phyloP scores from a whole-genome alignment of 2,797 vertebrate genomes.

The Poeciliopsis gracilis region DNA sequence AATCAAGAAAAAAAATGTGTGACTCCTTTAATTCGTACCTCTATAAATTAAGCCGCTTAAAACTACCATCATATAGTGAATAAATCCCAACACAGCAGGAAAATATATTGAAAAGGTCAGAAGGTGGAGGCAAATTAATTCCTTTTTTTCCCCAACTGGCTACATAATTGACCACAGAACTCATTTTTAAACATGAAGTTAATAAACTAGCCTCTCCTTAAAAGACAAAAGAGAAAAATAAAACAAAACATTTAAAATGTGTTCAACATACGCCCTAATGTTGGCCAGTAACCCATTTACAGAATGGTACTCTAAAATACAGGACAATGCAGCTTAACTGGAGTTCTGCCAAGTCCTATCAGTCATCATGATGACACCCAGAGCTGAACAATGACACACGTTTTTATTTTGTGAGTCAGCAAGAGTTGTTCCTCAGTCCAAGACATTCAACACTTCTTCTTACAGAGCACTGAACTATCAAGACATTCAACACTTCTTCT shows the following conservation, averaged over 20 bases:
- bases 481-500: slow-evolving; percentile 3
- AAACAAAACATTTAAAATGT: neutral
- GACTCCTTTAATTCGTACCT: neutral
- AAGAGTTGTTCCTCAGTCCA: slow-evolving; percentile 18
- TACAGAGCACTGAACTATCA: slow-evolving; percentile 3
- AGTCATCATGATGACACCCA: slow-evolving; percentile 48
- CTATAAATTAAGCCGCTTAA: neutral
- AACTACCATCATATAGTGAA: slow-evolving; percentile 4
- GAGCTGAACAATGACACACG: slow-evolving; percentile 14
- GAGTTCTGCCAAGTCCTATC: slow-evolving; percentile 57
- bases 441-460: slow-evolving; percentile 3
- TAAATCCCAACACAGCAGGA: neutral
- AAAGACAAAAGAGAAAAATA: neutral
- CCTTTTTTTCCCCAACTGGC: neutral
- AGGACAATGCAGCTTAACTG: slow-evolving; percentile 61
- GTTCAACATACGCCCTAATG: neutral
- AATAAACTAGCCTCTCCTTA: neutral
- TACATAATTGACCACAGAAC: neutral
- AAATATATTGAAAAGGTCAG: slow-evolving; percentile 9
- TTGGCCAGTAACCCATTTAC: slow-evolving; percentile 18
- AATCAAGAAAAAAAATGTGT: neutral
- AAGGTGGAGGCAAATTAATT: neutral
- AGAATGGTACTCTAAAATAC: slow-evolving; percentile 26
- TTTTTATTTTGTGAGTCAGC: slow-evolving; percentile 29
- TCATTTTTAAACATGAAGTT: neutral